Evolutionary conservation across 1,140 invertebrate genomes (phyloP).

Genomic region (Brachionus asplanchnoidis): DNA sequence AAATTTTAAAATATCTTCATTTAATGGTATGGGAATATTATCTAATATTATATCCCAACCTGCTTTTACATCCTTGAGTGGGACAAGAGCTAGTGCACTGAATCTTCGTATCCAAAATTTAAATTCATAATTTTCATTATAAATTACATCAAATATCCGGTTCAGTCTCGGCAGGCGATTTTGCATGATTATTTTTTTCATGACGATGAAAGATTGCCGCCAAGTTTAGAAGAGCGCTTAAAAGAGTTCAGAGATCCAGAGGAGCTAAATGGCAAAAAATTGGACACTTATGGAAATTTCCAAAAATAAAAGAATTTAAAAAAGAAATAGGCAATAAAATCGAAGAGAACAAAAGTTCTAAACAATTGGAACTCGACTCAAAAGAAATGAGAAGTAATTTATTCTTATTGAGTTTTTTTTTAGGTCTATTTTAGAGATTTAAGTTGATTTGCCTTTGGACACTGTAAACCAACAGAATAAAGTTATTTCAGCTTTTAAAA

Average conservation of each 20-base stretch:
- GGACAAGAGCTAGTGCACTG: no score
- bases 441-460: constrained; percentile 69
- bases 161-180: background rate
- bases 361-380: background rate
- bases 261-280: background rate
- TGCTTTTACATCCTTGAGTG: no score
- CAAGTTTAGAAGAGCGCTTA: background rate
- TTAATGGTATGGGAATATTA: no score
- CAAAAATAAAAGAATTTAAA: background rate
- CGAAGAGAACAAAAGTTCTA: background rate
- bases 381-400: constrained; percentile 24
- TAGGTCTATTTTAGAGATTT: constrained; percentile 40
- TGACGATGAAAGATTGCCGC: background rate
- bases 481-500: background rate
- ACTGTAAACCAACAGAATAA: constrained; percentile 69
- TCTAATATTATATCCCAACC: no score
- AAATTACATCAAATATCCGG: constrained; percentile 33
- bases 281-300: background rate
- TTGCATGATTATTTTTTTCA: constrained; percentile 18
- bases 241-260: background rate
- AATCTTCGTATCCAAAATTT: no score
- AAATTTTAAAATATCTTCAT: no score
- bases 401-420: background rate
- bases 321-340: background rate
- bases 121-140: no score